Conservation (phyloP, 1,140 invertebrate species). For the Drosophila equinoxialis region DNA sequence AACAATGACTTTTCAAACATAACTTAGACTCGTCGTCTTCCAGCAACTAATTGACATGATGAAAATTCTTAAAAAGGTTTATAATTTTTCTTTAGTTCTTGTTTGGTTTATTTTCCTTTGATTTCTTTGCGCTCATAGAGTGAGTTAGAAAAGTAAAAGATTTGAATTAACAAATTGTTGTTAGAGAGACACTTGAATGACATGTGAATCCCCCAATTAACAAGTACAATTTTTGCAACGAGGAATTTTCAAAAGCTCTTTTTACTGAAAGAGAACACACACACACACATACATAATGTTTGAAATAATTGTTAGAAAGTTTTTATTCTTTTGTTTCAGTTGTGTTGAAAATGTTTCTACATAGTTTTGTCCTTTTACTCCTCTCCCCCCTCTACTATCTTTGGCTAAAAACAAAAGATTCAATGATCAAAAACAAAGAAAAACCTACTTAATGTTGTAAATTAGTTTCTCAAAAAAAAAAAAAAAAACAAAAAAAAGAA, state of each 20-base stretch:
- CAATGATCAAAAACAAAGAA: background rate
- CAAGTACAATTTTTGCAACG: constrained; percentile 76
- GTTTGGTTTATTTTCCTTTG: background rate
- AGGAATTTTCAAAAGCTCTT: constrained; percentile 56
- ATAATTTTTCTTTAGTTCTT: constrained; percentile 17
- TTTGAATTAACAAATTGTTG: constrained; percentile 46
- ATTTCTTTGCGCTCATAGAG: constrained; percentile 16
- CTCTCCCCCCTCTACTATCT: background rate
- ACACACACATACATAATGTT: background rate
- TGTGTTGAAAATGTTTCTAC: background rate
- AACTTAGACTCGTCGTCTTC: constrained; percentile 80
- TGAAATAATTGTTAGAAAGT: background rate
- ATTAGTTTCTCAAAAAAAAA: constrained; percentile 60
- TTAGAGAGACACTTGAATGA: constrained; percentile 45
- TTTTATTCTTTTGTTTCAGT: background rate
- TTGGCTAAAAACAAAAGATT: background rate
- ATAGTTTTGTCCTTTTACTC: background rate
- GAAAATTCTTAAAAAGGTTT: constrained; percentile 54
- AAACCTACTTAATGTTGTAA: constrained; percentile 53
- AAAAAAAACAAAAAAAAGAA: constrained; percentile 25
- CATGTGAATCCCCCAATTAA: constrained; percentile 27
- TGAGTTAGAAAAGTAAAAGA: constrained; percentile 29
- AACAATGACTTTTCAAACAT: constrained; percentile 34
- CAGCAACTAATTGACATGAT: constrained; percentile 74
- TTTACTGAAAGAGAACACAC: background rate